Conservation (phyloP, 2,797 vertebrate genomes). For the Lagodon rhomboides region DNA sequence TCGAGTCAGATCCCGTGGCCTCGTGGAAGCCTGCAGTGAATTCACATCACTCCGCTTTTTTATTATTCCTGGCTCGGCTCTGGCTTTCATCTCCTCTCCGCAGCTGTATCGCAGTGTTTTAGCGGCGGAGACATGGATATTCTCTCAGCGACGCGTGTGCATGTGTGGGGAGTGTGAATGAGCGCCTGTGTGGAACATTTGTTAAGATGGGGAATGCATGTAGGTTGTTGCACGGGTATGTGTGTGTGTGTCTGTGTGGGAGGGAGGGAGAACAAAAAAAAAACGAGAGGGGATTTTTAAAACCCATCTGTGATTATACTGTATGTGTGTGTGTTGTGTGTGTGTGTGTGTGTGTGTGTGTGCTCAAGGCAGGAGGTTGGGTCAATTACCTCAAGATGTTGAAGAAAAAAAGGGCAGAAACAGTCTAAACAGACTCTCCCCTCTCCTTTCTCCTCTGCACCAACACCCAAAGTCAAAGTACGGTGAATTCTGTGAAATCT, state of each 20-base stretch:
- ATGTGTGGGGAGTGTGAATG: constrained; percentile 32
- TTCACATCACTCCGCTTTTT: constrained; percentile 72
- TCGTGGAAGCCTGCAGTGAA: constrained; percentile 67
- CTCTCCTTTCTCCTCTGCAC: constrained; percentile 32
- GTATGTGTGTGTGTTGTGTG: constrained; percentile 31
- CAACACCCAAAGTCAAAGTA: constrained; percentile 54
- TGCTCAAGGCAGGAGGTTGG: constrained; percentile 64
- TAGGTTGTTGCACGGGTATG: constrained; percentile 55
- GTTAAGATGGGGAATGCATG: constrained; percentile 38
- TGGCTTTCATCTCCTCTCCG: constrained; percentile 78
- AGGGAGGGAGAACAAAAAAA: not conserved
- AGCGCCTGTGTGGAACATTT: constrained; percentile 51
- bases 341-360: constrained; percentile 25
- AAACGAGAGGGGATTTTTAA: constrained; percentile 59
- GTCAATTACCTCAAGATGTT: constrained; percentile 85
- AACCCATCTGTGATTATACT: constrained; percentile 64
- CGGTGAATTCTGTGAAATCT: constrained; percentile 55
- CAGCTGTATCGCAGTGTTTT: constrained; percentile 75
- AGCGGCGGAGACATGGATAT: constrained; percentile 73
- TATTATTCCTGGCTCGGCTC: constrained; percentile 76
- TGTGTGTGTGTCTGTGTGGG: not conserved
- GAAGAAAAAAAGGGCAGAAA: constrained; percentile 69
- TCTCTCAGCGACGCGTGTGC: constrained; percentile 53
- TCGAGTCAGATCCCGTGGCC: constrained; percentile 63
- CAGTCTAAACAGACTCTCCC: constrained; percentile 54